Evolutionary conservation across 1,140 invertebrate genomes (phyloP), one percentile per base, ranked within the genome.

Genomic region (Luehdorfia chinensis): DNA sequence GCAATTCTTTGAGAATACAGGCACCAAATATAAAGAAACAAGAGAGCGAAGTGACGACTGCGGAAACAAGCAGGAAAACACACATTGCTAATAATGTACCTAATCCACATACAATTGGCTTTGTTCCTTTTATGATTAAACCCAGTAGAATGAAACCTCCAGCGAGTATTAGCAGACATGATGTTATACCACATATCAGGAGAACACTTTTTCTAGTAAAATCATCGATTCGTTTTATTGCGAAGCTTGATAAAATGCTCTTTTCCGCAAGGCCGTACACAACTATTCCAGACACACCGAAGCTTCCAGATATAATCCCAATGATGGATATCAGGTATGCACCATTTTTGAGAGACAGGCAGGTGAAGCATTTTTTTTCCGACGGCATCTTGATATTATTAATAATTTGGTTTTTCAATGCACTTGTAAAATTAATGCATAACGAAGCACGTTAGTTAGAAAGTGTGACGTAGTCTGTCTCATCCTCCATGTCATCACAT

Each of bases 191-290:
- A 15, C 54, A 23, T 3, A 36, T 23, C 1, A 56, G 2, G 2
- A 66, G 18, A 1, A 57, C 21, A 16, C 32, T 21, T 44, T 62
- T 66, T 28, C 54, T 59, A 12, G 54, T 9, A 25, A 14, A 16
- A 6, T 53, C 33, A 11, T 57, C 23, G 0, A 34, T 11, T 19
- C 30, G 7, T 15, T n/a, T 28, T 2, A 5, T n/a, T 0, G 47
- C 2, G 30, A 52, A 55, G 12, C 44, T 9, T 0, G 36, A 12
- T 8, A 57, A 4, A n/a, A 50, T 34, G n/a, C 36, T 50, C 5
- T 63, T 11, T 27, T 63, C 49, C 2, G 56, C 50, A 1, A 60
- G 21, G 1, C 52, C 52, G 15, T 53, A 66, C 1, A 66, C 2
- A 1, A 63, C 13, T 1, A 66, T 36, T 1, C 46, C 51, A 2